These are phyloP conservation scores for Microdon myrmicae DNA, from an alignment of 2,888 invertebrate genomes.

Conservation along the genomic window DNA sequence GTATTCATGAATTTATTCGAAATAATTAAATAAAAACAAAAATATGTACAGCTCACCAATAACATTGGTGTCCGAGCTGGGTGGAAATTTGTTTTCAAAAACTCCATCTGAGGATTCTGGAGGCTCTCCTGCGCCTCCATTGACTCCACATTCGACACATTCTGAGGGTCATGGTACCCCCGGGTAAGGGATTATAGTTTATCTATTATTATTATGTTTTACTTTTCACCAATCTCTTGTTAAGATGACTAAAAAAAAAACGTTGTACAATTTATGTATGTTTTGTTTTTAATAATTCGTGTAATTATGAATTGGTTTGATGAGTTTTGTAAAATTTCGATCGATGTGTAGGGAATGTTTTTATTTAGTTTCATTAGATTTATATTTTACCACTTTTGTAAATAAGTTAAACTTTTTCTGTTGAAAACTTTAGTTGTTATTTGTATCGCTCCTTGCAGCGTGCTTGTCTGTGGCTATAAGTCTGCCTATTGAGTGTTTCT, in stretches of 20 bases:
- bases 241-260: no score
- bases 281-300: no score
- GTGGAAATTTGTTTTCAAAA: conserved; percentile 93
- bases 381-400: conserved; percentile 20
- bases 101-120: conserved; percentile 91
- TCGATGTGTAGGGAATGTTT: conserved; percentile 46
- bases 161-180: conserved; percentile 70
- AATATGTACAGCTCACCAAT: conserved; percentile 80
- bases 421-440: conserved; percentile 8
- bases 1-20: conserved; percentile 11
- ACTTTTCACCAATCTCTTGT: no score
- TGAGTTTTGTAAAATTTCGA: conserved; percentile 23
- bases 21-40: conserved; percentile 12
- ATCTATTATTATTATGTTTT: conserved; percentile 19
- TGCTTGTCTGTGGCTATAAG: conserved; percentile 20
- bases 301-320: no score
- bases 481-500: no score
- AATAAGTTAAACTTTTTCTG: no score
- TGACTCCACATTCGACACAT: conserved; percentile 70
- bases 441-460: conserved; percentile 7
- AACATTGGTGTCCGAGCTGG: conserved; percentile 93
- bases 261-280: no score
- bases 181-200: conserved; percentile 63
- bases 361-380: conserved; percentile 8
- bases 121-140: conserved; percentile 73